Percentiles rank a stretch among this genome's conserved stretches.
Evolutionary conservation across 2,888 invertebrate genomes (phyloP).

Genomic region (Drosophila yooni): DNA sequence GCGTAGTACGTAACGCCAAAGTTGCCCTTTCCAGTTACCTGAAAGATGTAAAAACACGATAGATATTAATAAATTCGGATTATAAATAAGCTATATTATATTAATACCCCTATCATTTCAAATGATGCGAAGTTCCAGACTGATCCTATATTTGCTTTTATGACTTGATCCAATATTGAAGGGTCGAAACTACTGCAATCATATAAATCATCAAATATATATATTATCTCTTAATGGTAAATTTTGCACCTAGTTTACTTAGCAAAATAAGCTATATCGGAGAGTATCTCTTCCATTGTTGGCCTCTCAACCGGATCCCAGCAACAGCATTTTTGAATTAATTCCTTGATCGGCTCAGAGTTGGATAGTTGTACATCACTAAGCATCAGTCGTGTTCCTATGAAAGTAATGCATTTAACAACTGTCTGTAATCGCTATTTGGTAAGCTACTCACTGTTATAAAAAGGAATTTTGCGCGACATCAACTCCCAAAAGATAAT

Average conservation of each 20-base stretch:
- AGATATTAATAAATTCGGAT: background rate
- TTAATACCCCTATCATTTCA: background rate
- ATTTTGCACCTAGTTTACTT: background rate
- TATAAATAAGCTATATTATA: background rate
- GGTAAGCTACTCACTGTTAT: background rate
- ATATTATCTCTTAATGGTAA: background rate
- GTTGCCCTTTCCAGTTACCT: background rate
- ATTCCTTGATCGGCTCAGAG: background rate
- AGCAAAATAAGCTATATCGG: background rate
- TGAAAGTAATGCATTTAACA: background rate
- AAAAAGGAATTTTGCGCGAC: background rate
- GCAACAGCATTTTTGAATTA: background rate
- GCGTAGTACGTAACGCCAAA: background rate
- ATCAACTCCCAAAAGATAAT: background rate
- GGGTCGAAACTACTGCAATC: background rate
- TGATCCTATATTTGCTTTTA: background rate
- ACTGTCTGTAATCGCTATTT: background rate
- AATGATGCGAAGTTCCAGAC: accelerated
- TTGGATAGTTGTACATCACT: background rate
- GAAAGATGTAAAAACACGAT: background rate
- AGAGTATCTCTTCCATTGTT: background rate
- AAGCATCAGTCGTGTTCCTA: background rate
- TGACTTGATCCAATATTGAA: background rate
- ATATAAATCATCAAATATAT: background rate
- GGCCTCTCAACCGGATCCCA: background rate